Evolutionary conservation across 2,113 vertebrate species (phyloP).

Genomic region (Cryptomyrus ogoouensis): DNA sequence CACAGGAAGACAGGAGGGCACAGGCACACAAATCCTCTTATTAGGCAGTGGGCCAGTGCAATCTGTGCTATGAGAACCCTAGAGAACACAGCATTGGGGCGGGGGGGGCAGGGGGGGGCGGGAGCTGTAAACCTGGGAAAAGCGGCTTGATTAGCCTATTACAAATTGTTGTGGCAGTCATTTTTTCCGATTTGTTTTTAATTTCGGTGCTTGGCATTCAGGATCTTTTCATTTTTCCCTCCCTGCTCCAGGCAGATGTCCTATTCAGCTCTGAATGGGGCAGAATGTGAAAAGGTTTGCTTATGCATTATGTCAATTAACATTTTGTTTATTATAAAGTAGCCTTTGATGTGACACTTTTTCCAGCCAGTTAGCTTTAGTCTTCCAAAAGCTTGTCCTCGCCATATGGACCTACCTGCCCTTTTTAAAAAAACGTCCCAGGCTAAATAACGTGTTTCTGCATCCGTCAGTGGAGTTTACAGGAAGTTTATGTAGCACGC

Average conservation of each 20-base stretch:
- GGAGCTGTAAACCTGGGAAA: slow-evolving; percentile 26
- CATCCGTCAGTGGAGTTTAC: not conserved
- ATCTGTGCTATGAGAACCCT: slow-evolving; percentile 47
- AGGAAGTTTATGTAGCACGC: not conserved
- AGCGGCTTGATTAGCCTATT: slow-evolving; percentile 33
- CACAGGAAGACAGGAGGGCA: slow-evolving; percentile 49
- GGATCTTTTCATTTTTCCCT: slow-evolving; percentile 34
- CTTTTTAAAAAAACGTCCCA: not conserved
- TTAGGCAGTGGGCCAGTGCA: slow-evolving; percentile 51
- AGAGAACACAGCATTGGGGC: slow-evolving; percentile 33
- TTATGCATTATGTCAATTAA: not conserved
- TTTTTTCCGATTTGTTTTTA: slow-evolving; percentile 41
- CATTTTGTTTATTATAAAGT: not conserved
- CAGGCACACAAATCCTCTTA: slow-evolving; percentile 53
- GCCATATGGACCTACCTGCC: not conserved
- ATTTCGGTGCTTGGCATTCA: slow-evolving; percentile 40
- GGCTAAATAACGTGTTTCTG: not conserved
- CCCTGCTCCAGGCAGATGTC: slow-evolving; percentile 41
- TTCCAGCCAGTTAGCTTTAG: not conserved
- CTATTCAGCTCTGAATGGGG: slow-evolving; percentile 24
- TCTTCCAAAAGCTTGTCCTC: not conserved
- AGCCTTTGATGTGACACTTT: not conserved
- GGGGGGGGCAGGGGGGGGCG: not conserved
- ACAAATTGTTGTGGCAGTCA: slow-evolving; percentile 42
- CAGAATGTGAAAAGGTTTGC: not conserved